These are phyloP conservation scores for Gadopsis bispinosus DNA, from an alignment of 2,797 vertebrate species.

Conservation along the genomic window DNA sequence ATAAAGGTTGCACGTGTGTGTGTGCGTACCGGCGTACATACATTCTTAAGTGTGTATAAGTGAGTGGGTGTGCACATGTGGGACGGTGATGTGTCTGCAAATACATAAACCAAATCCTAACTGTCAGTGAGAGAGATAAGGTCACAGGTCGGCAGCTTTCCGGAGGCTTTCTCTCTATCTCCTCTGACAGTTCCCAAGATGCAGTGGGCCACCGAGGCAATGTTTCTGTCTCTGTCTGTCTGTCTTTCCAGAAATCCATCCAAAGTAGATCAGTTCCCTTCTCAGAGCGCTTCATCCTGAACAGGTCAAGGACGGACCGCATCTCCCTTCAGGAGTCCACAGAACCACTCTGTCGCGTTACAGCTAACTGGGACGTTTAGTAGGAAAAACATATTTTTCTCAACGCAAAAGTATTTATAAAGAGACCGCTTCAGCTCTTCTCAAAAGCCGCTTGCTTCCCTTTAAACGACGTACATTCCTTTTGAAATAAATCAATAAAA, in stretches of 20 bases:
- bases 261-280: slow-evolving; percentile 64
- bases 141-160: slow-evolving; percentile 72
- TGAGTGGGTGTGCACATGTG: slow-evolving; percentile 29
- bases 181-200: slow-evolving; percentile 78
- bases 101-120: slow-evolving; percentile 75
- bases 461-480: slow-evolving; percentile 6
- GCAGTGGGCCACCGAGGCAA: slow-evolving; percentile 67
- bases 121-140: slow-evolving; percentile 74
- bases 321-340: slow-evolving; percentile 45
- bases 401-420: slow-evolving; percentile 40
- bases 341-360: slow-evolving; percentile 18
- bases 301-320: slow-evolving; percentile 71
- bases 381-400: not conserved
- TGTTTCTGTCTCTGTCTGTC: slow-evolving; percentile 58
- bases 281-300: slow-evolving; percentile 51
- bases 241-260: slow-evolving; percentile 66
- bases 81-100: slow-evolving; percentile 54
- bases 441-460: slow-evolving; percentile 2
- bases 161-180: slow-evolving; percentile 71
- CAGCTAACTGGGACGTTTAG: slow-evolving; percentile 40
- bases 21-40: not conserved
- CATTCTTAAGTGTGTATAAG: slow-evolving; percentile 17
- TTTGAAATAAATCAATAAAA: slow-evolving; percentile 28
- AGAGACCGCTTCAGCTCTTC: slow-evolving; percentile 15
- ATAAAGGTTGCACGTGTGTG: slow-evolving; percentile 39